phyloP scores from a whole-genome alignment of 2,888 invertebrate genomes.

The Nebria brevicollis region DNA sequence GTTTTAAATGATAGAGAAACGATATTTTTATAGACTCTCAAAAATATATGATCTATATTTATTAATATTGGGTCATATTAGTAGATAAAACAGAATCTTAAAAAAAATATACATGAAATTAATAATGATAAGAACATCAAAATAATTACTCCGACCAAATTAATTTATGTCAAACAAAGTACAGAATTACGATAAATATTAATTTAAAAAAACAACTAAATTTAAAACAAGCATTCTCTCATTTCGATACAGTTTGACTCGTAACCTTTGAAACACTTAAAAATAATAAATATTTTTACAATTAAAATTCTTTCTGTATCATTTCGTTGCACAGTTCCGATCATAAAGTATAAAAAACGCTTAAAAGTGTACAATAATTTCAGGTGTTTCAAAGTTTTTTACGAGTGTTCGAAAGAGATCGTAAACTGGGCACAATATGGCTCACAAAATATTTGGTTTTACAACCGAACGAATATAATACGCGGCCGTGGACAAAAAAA shows the following conservation, averaged over 20 bases:
- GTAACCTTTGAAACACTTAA: not conserved
- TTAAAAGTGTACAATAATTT: not conserved
- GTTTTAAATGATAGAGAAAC: too few relatives aligned
- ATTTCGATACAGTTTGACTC: not conserved
- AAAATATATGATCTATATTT: not conserved
- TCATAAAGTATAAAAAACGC: not conserved
- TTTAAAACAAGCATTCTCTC: not conserved
- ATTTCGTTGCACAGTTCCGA: not conserved
- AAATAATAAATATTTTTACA: slow-evolving; percentile 1
- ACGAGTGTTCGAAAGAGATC: slow-evolving; percentile 20
- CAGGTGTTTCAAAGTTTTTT: slow-evolving; percentile 12
- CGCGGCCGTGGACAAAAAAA: not conserved
- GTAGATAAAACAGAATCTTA: not conserved
- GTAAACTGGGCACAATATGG: slow-evolving; percentile 30
- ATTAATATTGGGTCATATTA: not conserved
- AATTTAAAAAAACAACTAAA: not conserved
- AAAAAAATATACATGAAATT: not conserved
- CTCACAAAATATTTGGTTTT: slow-evolving; percentile 17
- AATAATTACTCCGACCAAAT: not conserved
- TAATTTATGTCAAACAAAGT: not conserved
- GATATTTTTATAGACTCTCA: not conserved
- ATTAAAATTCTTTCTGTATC: not conserved
- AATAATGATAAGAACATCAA: not conserved
- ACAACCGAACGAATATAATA: slow-evolving; percentile 5
- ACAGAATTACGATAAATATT: not conserved